These are phyloP conservation scores for Actinia equina DNA, from an alignment of 64 coral and sea anemone genomes.

Conservation along the genomic window DNA sequence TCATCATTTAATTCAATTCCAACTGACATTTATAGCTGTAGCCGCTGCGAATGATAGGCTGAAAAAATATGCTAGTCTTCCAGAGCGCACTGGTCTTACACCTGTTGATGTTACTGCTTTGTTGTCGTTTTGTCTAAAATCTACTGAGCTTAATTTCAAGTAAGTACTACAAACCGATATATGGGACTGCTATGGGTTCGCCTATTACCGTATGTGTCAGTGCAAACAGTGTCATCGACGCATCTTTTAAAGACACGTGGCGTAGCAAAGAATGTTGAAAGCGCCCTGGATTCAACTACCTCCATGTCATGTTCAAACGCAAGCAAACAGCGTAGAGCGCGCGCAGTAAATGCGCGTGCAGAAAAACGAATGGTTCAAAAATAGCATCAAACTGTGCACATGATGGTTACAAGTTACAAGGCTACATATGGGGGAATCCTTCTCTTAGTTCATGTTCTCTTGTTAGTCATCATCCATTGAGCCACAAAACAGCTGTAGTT, in stretches of 20 bases:
- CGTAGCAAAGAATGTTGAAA: neutral
- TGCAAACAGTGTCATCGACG: neutral
- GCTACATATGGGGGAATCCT: too few relatives aligned
- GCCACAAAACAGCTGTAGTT: too few relatives aligned
- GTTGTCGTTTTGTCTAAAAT: neutral
- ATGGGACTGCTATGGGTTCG: neutral
- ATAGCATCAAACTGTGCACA: too few relatives aligned
- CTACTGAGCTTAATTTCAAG: neutral
- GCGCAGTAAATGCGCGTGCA: too few relatives aligned
- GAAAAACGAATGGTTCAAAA: too few relatives aligned
- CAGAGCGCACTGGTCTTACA: neutral
- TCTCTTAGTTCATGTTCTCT: too few relatives aligned
- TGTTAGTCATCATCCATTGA: too few relatives aligned
- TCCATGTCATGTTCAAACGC: too few relatives aligned
- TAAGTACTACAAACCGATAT: neutral
- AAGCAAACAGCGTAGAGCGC: too few relatives aligned
- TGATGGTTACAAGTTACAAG: too few relatives aligned
- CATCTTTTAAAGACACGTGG: neutral
- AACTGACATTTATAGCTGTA: neutral
- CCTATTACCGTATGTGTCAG: neutral
- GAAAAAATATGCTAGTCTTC: neutral
- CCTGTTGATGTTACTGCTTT: neutral
- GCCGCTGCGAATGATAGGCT: neutral
- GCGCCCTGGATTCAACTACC: neutral
- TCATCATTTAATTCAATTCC: constrained; percentile 1